These are phyloP conservation scores for Synergus laeviventris DNA, from an alignment of 2,888 invertebrate species.

Conservation along the genomic window DNA sequence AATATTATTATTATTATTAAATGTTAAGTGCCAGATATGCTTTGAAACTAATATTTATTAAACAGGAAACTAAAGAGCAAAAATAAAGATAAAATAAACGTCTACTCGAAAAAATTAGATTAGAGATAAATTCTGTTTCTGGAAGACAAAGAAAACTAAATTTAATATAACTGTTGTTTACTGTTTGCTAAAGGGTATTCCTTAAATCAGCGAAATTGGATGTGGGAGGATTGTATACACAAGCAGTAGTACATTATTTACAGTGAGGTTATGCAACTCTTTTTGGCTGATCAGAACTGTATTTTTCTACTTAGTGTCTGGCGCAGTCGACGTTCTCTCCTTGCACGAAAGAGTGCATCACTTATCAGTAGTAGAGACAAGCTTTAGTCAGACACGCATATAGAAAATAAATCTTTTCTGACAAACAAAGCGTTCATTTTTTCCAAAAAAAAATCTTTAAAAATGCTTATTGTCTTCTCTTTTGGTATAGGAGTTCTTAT, in stretches of 20 bases:
- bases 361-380: neutral
- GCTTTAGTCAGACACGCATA: neutral
- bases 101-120: neutral
- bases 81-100: neutral
- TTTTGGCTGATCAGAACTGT: neutral
- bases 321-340: neutral
- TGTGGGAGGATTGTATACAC: neutral
- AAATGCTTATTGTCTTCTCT: neutral
- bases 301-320: neutral
- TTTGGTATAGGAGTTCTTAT: neutral
- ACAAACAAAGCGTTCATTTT: too few relatives aligned
- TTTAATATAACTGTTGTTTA: neutral
- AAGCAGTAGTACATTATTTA: conserved; percentile 2
- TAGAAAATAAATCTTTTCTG: neutral
- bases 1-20: neutral
- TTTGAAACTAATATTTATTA: neutral
- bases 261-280: neutral
- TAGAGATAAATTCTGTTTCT: neutral
- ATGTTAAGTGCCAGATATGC: neutral
- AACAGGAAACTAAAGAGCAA: neutral
- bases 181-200: neutral
- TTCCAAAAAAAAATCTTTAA: neutral
- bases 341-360: neutral
- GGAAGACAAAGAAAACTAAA: neutral
- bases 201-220: neutral